Base-by-base conservation (phyloP, 2,888 invertebrate species). In the Drosophila longiperda region DNA sequence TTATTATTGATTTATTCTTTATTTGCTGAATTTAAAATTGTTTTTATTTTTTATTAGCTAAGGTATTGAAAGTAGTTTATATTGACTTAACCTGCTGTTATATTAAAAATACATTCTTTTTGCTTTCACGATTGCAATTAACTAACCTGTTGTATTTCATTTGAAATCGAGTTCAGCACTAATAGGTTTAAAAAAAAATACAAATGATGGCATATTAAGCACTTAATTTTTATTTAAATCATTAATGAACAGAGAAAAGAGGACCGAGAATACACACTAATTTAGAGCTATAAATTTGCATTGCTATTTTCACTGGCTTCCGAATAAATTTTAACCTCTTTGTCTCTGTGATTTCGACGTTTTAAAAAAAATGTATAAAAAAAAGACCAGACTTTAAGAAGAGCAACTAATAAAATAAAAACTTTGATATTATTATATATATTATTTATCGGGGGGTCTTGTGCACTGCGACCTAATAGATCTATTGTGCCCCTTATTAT, bases 11-110 rank as follows among this genome's bases (percentile, higher is more conserved):
- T 7, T 9, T 50, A 57, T 71, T 69, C 54, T 32, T n/a, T 20
- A 15, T 15, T 11, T 48, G 45, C 45, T 20, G 53, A 34, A n/a
- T 38, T 32, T 9, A 7, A 34, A 32, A 68, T 53, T 9, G 11
- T 15, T 57, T 23, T 15, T 15, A 23, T 50, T 17, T 52, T 8
- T 5, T 32, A 15, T 33, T n/a, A 4, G 17, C 26, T 23, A 12
- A 23, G 11, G 45, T 53, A 38, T 53, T 67, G 53, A 66, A 66
- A 66, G 68, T 53, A 32, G 65, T 32, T 36, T 54, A 17, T 36
- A 33, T 32, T 20, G n/a, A n/a, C 32, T 33, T 20, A 34, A 50
- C 15, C 20, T 23, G 20, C 45, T 45, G 15, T 36, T 48, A 32
- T 20, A 12, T n/a, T 36, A 2, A 2, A 0, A 8, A 4, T 3